These are phyloP conservation scores for Atta cephalotes DNA, from an alignment of 1,140 invertebrate genomes.

Conservation along the genomic window DNA sequence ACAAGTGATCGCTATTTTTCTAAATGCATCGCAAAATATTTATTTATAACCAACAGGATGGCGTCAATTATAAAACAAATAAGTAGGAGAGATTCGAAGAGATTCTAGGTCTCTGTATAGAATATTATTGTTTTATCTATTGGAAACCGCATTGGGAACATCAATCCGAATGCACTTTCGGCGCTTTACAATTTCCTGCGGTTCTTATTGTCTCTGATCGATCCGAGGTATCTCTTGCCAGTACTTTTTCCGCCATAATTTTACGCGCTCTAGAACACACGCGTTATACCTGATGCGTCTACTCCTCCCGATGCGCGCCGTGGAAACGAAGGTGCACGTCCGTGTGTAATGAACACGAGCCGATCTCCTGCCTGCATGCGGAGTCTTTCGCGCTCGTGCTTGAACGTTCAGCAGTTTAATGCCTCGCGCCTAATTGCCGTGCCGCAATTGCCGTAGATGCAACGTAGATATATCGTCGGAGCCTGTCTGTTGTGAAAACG, in stretches of 20 bases:
- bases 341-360: conserved; percentile 2
- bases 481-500: conserved; percentile 80
- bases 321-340: conserved; percentile 58
- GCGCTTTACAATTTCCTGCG: not conserved
- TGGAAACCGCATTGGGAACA: not conserved
- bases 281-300: conserved; percentile 81
- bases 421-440: conserved; percentile 78
- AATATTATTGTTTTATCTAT: not conserved
- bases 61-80: not conserved
- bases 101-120: not conserved
- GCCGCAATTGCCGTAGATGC: conserved; percentile 77
- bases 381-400: not conserved
- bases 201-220: not conserved
- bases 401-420: conserved; percentile 62
- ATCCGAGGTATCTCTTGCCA: conserved; percentile 68
- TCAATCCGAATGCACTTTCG: conserved; percentile 15
- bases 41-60: not conserved
- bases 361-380: conserved; percentile 27
- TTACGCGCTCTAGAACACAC: conserved; percentile 86
- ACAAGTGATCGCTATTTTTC: not conserved
- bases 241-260: conserved; percentile 79
- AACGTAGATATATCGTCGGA: conserved; percentile 78
- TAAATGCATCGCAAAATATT: not conserved
- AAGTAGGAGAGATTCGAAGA: not conserved
- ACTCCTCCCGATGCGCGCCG: conserved; percentile 69